Percentiles rank a stretch among this genome's conserved stretches.
Evolutionary conservation across 1,140 invertebrate genomes (phyloP).

Genomic region (Drosophila littoralis): DNA sequence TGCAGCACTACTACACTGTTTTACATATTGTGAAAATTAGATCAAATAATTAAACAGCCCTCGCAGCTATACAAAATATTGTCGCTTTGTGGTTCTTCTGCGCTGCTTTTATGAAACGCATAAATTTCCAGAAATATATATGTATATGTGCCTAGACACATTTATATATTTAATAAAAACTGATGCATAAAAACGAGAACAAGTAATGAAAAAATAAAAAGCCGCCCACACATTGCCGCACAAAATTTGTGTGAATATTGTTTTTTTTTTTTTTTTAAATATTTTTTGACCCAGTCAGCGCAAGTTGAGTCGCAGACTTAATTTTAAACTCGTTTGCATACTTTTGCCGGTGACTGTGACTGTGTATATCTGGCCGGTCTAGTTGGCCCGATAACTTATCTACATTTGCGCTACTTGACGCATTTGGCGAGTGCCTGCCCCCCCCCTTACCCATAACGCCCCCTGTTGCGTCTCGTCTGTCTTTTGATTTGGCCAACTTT

Average conservation of each 20-base stretch:
- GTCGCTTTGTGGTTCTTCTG: slow-evolving; percentile 12
- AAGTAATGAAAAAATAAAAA: slow-evolving; percentile 13
- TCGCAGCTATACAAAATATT: slow-evolving; percentile 16
- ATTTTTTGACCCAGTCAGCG: slow-evolving; percentile 18
- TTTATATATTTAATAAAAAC: slow-evolving; percentile 17
- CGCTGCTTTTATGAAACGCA: slow-evolving; percentile 30
- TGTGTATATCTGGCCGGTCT: slow-evolving; percentile 1
- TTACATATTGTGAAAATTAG: too few species aligned
- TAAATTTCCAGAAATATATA: slow-evolving; percentile 32
- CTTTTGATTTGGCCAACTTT: slow-evolving; percentile 26
- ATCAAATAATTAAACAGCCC: not conserved
- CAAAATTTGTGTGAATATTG: slow-evolving; percentile 9
- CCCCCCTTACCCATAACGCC: not conserved
- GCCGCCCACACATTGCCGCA: slow-evolving; percentile 15
- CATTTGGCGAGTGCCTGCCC: slow-evolving; percentile 5
- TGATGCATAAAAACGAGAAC: slow-evolving; percentile 29
- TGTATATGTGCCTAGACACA: slow-evolving; percentile 9
- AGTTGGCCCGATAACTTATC: slow-evolving; percentile 34
- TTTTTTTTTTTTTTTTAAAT: not conserved
- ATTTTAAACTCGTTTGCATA: slow-evolving; percentile 9
- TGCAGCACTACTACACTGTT: too few species aligned
- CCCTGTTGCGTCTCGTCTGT: not conserved
- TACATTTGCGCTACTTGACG: slow-evolving; percentile 31
- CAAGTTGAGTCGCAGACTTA: slow-evolving; percentile 10
- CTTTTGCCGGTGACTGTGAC: slow-evolving; percentile 12